These are phyloP conservation scores for Spodoptera exigua DNA, from an alignment of 2,888 invertebrate species.

Conservation along the genomic window DNA sequence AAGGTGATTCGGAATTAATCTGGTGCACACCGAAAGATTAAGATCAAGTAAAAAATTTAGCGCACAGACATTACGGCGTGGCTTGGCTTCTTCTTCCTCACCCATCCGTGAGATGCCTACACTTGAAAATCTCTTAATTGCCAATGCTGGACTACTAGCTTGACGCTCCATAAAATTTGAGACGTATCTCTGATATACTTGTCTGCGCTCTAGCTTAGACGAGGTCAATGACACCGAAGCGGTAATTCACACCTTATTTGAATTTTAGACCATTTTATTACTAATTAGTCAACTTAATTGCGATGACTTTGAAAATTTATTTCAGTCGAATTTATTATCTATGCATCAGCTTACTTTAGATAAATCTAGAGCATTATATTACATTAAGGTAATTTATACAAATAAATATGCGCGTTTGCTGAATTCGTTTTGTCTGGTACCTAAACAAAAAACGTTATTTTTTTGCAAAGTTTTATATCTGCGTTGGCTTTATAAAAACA, in stretches of 20 bases:
- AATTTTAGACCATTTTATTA: slow-evolving; percentile 48
- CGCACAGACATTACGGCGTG: slow-evolving; percentile 57
- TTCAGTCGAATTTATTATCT: slow-evolving; percentile 5
- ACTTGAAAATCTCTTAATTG: slow-evolving; percentile 82
- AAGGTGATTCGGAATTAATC: slow-evolving; percentile 57
- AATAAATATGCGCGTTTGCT: slow-evolving; percentile 3
- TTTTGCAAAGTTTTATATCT: slow-evolving; percentile 1
- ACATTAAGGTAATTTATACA: neutral
- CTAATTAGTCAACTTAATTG: slow-evolving; percentile 38
- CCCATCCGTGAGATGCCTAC: slow-evolving; percentile 76
- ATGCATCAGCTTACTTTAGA: slow-evolving; percentile 5
- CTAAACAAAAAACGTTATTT: neutral
- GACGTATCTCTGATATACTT: slow-evolving; percentile 76
- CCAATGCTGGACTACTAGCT: slow-evolving; percentile 66
- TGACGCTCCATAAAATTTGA: slow-evolving; percentile 86
- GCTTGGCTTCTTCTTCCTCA: slow-evolving; percentile 57
- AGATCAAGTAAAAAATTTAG: slow-evolving; percentile 64
- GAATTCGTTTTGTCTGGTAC: slow-evolving; percentile 8
- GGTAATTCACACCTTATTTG: slow-evolving; percentile 56
- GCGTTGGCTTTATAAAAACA: slow-evolving; percentile 5
- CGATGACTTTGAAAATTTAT: slow-evolving; percentile 23
- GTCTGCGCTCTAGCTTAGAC: slow-evolving; percentile 72
- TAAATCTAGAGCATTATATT: too few species aligned
- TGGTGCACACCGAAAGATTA: slow-evolving; percentile 55
- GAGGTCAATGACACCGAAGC: slow-evolving; percentile 73